Conservation (phyloP, 1,140 invertebrate genomes). For the Gryllus bimaculatus region DNA sequence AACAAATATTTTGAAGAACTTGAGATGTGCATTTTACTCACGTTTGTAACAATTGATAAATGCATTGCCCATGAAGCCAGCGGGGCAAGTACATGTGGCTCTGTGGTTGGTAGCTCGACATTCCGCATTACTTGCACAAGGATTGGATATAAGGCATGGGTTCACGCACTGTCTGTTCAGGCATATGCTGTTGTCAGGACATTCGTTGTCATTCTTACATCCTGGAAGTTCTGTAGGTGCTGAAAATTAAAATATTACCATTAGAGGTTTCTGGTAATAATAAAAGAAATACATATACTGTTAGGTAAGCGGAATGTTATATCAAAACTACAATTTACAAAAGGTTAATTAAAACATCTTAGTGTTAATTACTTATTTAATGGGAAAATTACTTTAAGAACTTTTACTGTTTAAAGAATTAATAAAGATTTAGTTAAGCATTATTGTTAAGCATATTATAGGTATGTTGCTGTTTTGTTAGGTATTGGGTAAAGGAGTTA, state of each 20-base stretch:
- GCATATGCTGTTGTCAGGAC: constrained; percentile 60
- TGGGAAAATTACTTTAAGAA: no score
- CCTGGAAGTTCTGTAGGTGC: constrained; percentile 42
- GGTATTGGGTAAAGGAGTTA: background rate
- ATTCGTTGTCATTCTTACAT: constrained; percentile 61
- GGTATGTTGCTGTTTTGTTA: constrained; percentile 11
- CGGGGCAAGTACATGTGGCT: constrained; percentile 65
- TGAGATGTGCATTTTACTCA: constrained; percentile 25
- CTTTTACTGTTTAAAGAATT: background rate
- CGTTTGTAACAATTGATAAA: constrained; percentile 66
- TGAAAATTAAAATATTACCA: constrained; percentile 23
- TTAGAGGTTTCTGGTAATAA: background rate
- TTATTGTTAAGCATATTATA: background rate
- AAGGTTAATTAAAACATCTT: background rate
- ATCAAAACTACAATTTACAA: background rate
- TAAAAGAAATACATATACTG: background rate
- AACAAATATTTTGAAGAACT: background rate
- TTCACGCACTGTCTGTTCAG: constrained; percentile 61
- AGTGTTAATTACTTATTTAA: background rate
- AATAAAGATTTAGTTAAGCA: background rate
- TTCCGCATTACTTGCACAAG: constrained; percentile 69
- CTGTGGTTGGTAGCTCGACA: constrained; percentile 66
- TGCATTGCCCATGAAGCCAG: constrained; percentile 67
- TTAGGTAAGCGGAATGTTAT: background rate
- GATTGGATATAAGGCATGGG: constrained; percentile 61